Percentiles rank a stretch among this genome's conserved stretches.
These are phyloP conservation scores for Chauna torquata DNA, from an alignment of 2,113 vertebrate genomes.

Conservation along the genomic window DNA sequence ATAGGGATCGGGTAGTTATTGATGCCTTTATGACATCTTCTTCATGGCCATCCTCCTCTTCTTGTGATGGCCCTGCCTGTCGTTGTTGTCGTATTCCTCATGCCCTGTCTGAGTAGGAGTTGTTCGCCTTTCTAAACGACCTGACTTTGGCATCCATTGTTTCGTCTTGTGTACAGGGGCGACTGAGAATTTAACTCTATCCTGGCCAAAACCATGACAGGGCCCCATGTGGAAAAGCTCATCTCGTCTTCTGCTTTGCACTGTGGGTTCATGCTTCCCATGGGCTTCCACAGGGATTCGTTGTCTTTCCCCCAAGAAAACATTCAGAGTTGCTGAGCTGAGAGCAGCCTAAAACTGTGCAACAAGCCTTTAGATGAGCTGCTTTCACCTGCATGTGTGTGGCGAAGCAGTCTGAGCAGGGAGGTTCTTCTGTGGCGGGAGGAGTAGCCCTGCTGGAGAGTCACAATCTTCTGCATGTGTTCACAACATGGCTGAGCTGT, in stretches of 20 bases:
- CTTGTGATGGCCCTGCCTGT: too few relatives aligned
- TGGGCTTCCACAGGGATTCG: neutral
- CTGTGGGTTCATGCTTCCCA: neutral
- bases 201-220: too few relatives aligned
- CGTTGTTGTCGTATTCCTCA: too few relatives aligned
- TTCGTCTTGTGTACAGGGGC: too few relatives aligned
- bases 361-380: fast-evolving
- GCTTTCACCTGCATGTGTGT: neutral
- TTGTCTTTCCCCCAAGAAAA: neutral
- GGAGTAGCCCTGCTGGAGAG: neutral
- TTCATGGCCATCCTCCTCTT: too few relatives aligned
- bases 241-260: neutral
- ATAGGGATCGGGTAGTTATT: too few relatives aligned
- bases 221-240: neutral
- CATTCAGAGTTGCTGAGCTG: neutral
- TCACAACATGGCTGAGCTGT: fast-evolving
- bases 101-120: too few relatives aligned
- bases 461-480: neutral
- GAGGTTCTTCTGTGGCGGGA: neutral
- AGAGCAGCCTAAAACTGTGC: neutral
- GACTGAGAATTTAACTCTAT: too few relatives aligned
- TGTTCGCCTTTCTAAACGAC: too few relatives aligned
- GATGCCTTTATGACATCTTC: too few relatives aligned
- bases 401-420: neutral
- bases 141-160: too few relatives aligned